Conservation (phyloP, 2,797 vertebrate genomes). For the Pelobates cultripes region DNA sequence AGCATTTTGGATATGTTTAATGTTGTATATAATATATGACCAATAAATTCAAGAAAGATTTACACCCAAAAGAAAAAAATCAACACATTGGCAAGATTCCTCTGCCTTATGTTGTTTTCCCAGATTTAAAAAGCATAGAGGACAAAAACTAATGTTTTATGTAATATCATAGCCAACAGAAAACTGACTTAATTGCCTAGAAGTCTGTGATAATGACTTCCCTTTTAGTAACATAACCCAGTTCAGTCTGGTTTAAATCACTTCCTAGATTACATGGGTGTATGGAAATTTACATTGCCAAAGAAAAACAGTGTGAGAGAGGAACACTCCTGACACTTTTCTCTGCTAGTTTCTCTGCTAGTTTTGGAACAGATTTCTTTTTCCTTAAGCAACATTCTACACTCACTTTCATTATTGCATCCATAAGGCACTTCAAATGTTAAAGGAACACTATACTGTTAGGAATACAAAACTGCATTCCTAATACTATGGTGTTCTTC, state of each 20-base stretch:
- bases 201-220: constrained; percentile 48
- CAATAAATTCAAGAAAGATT: constrained; percentile 26
- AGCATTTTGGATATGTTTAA: not conserved
- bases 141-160: constrained; percentile 6
- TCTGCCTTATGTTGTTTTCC: not conserved
- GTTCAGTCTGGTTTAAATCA: constrained; percentile 52
- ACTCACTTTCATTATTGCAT: too few species aligned
- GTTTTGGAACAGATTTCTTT: not conserved
- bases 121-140: constrained; percentile 16
- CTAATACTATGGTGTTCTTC: too few species aligned
- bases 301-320: constrained; percentile 5
- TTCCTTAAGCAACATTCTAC: too few species aligned
- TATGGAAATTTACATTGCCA: constrained; percentile 37
- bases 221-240: constrained; percentile 47
- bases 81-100: constrained; percentile 22
- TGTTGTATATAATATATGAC: not conserved
- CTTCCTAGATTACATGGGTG: constrained; percentile 41
- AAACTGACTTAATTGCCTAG: constrained; percentile 43
- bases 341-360: not conserved
- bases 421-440: too few species aligned
- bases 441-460: too few species aligned
- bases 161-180: constrained; percentile 36
- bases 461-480: too few species aligned
- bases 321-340: constrained; percentile 6
- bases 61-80: constrained; percentile 35